Conservation (phyloP, 2,797 vertebrate genomes). For the Takifugu rubripes region DNA sequence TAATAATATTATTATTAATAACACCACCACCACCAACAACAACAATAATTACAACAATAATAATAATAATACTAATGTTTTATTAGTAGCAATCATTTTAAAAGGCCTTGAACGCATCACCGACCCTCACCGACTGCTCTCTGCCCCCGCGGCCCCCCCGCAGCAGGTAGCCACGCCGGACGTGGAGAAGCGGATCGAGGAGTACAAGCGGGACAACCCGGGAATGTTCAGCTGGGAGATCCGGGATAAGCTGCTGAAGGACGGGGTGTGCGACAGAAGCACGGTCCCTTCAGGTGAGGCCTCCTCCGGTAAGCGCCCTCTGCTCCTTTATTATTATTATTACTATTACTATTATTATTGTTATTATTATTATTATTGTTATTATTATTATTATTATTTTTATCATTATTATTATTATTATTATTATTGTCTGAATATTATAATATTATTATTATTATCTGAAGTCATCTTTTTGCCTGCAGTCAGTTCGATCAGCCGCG, state of each 20-base stretch:
- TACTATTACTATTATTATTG: background rate
- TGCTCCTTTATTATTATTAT: slow-evolving; percentile 12
- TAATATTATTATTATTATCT: background rate
- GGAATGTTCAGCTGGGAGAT: slow-evolving; percentile 99
- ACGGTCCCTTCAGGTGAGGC: slow-evolving; percentile 97
- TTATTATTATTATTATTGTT: background rate
- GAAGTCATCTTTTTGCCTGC: slow-evolving; percentile 20
- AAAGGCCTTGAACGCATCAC: too few species aligned
- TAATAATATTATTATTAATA: too few species aligned
- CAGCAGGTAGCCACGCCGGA: slow-evolving; percentile 97
- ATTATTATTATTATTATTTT: background rate
- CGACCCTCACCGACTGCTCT: background rate
- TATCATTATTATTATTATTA: background rate
- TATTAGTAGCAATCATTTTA: too few species aligned
- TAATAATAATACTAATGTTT: background rate
- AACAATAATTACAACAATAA: background rate
- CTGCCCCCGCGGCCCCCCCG: slow-evolving; percentile 44
- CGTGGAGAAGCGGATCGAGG: slow-evolving; percentile 95
- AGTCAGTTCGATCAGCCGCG: slow-evolving; percentile 99
- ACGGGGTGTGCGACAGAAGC: slow-evolving; percentile 91
- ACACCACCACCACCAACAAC: too few species aligned
- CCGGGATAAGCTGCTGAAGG: slow-evolving; percentile 91
- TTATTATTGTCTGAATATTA: background rate
- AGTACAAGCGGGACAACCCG: slow-evolving; percentile 91
- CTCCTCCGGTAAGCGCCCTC: slow-evolving; percentile 72